These are phyloP conservation scores for Rhadina sibilatrix DNA, from an alignment of 2,113 vertebrate species.

Conservation along the genomic window DNA sequence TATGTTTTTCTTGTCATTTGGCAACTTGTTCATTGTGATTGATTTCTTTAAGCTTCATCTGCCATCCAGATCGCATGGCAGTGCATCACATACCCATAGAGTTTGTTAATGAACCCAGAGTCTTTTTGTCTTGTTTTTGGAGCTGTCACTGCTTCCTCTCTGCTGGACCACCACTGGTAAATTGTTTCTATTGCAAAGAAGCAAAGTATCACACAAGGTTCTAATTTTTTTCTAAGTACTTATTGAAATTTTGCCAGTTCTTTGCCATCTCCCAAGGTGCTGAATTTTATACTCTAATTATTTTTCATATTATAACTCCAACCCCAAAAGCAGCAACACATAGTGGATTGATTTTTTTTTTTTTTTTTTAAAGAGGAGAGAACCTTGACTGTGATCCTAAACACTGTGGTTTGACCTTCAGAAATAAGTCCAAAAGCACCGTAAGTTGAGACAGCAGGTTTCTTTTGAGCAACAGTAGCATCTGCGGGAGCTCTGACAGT, in stretches of 20 bases:
- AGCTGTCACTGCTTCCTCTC: background rate
- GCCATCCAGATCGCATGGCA: background rate
- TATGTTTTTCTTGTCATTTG: background rate
- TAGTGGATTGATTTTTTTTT: background rate
- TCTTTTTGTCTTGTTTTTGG: background rate
- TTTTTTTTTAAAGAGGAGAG: background rate
- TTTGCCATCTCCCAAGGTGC: background rate
- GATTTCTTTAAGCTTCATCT: background rate
- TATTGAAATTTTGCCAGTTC: background rate
- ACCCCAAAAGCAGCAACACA: background rate
- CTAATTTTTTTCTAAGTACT: background rate
- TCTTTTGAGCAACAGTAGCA: slow-evolving; percentile 2
- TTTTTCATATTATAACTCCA: background rate
- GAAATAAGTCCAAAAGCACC: slow-evolving; percentile 35
- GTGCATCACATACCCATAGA: background rate
- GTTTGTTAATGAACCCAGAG: background rate
- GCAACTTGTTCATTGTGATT: background rate
- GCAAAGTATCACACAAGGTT: background rate
- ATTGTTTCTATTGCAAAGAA: background rate
- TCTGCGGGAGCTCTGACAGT: background rate
- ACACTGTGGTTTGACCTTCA: slow-evolving; percentile 21
- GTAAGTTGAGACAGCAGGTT: slow-evolving; percentile 21
- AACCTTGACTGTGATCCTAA: slow-evolving; percentile 34
- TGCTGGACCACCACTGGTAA: background rate
- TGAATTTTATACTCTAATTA: background rate